Conservation (phyloP, 2,797 vertebrate genomes). For the Myotis vivesi region DNA sequence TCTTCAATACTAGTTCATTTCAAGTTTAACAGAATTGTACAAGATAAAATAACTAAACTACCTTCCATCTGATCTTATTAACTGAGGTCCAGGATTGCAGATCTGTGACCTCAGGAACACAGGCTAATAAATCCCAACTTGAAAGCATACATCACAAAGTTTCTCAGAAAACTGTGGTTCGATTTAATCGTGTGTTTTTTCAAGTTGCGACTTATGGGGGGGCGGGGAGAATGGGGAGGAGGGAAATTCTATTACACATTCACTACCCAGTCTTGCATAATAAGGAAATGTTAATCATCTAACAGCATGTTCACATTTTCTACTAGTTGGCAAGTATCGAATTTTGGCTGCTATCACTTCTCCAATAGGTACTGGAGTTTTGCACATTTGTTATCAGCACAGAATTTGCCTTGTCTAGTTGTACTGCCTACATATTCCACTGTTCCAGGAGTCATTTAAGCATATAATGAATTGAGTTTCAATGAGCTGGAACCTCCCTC, state of each 20-base stretch:
- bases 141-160: not conserved
- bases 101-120: not conserved
- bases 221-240: rapidly evolving
- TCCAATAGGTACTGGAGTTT: constrained; percentile 71
- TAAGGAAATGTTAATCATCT: constrained; percentile 75
- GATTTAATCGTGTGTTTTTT: constrained; percentile 65
- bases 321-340: constrained; percentile 67
- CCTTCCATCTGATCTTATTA: not conserved
- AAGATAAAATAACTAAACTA: not conserved
- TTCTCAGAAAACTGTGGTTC: constrained; percentile 62
- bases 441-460: constrained; percentile 78
- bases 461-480: constrained; percentile 81
- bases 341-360: constrained; percentile 71
- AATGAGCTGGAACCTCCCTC: constrained; percentile 78
- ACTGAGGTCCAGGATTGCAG: not conserved
- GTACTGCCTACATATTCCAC: constrained; percentile 68
- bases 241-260: constrained; percentile 24
- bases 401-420: constrained; percentile 76
- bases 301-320: constrained; percentile 73
- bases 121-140: not conserved
- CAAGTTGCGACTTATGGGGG: constrained; percentile 33
- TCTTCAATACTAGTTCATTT: not conserved
- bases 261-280: constrained; percentile 63
- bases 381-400: constrained; percentile 75
- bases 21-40: not conserved